Base-by-base conservation (phyloP, 2,797 vertebrate species). In the Fringilla coelebs region DNA sequence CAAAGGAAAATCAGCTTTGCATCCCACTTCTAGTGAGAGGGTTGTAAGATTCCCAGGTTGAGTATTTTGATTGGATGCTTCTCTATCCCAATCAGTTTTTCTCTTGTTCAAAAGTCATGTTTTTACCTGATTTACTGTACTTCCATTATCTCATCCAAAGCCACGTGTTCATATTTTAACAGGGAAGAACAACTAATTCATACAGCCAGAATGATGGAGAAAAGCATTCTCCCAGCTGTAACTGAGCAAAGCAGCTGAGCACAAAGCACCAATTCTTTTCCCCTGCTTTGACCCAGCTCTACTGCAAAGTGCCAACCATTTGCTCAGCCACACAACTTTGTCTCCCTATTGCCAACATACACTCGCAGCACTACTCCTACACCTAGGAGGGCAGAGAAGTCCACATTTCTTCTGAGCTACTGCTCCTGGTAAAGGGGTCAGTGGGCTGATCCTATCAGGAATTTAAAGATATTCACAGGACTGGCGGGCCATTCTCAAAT, bases 341-440 rank as follows among this genome's bases (percentile, higher is more conserved):
- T 34, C 40, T 41, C n/a, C 24, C 24, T 43, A 8, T 4, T 0
- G 0, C 38, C 38, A 63, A 12, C 17, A 7, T 3, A 19, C 0
- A 3, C 26, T 45, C 2, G 0, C 38, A 87, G 71, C 20, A 6
- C 49, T 40, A 4, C 3, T 67, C 43, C 55, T 32, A 18, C 48
- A 17, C 40, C 10, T 9, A 32, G 10, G 9, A 34, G 14, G n/a
- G n/a, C 34, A 78, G 54, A 62, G n/a, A 55, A 41, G 13, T 14
- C 13, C 48, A 67, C 26, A 22, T 17, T 85, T n/a, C 32, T 46
- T 48, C 40, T 1, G 3, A 84, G 34, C 40, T 75, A 55, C 1
- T 25, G 32, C 43, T 63, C 17, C 71, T 55, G 6, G 1, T 43
- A 62, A 45, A 58, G 24, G 14, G 25, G 40, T 54, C 11, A 49